Conservation (phyloP, 1,140 invertebrate genomes). For the Procambarus virginalis region DNA sequence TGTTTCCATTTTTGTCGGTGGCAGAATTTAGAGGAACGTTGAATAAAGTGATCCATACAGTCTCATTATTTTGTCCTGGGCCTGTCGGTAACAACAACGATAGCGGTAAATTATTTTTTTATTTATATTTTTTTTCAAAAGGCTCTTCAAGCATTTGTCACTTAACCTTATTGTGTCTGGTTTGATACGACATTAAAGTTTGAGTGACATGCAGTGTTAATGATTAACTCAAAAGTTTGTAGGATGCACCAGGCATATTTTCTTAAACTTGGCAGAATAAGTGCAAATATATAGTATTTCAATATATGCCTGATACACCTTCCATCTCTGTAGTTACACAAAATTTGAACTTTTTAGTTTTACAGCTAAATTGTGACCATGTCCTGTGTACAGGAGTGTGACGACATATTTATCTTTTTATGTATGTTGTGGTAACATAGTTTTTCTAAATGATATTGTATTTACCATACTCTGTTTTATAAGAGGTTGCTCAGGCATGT, state of each 20-base stretch:
- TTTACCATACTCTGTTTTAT: not conserved
- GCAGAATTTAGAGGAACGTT: not conserved
- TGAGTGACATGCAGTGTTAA: not conserved
- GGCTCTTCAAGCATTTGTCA: not conserved
- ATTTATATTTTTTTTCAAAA: not conserved
- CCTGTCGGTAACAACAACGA: not conserved
- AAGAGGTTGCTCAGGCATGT: slow-evolving; percentile 9
- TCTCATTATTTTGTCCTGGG: not conserved
- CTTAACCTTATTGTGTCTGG: not conserved
- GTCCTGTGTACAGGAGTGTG: not conserved
- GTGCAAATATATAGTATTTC: slow-evolving; percentile 1
- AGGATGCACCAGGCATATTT: not conserved
- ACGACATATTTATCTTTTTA: not conserved
- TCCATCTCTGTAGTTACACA: not conserved
- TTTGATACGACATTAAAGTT: not conserved
- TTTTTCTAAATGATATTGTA: not conserved
- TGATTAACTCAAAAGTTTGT: not conserved
- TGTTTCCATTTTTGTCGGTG: not conserved
- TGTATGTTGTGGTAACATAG: not conserved
- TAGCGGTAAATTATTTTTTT: not conserved
- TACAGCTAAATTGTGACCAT: slow-evolving; percentile 3
- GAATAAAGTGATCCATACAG: not conserved
- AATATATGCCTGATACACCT: not conserved
- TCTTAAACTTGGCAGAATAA: not conserved
- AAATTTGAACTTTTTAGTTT: not conserved